Conservation (phyloP, 2,113 vertebrate species). For the Oryzias javanicus region DNA sequence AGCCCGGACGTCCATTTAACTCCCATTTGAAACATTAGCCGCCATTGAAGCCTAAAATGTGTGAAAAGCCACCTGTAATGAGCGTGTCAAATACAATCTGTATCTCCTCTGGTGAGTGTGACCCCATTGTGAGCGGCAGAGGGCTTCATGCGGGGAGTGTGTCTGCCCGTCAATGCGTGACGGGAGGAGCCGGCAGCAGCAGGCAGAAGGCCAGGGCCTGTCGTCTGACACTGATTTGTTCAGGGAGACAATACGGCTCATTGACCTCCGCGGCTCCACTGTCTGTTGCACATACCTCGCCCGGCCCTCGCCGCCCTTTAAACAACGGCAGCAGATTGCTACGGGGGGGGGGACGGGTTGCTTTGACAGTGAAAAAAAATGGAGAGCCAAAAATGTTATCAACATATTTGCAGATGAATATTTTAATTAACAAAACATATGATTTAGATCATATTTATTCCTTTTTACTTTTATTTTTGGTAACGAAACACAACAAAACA, state of each 20-base stretch:
- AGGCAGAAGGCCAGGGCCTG: constrained; percentile 76
- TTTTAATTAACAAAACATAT: no score
- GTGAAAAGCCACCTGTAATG: constrained; percentile 68
- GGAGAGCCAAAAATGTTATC: constrained; percentile 21
- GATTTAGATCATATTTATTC: no score
- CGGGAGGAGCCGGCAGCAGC: constrained; percentile 33
- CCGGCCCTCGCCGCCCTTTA: constrained; percentile 58
- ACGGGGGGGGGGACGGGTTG: constrained; percentile 53
- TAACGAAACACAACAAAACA: no score
- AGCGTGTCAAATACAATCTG: constrained; percentile 67
- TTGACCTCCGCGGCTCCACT: constrained; percentile 74
- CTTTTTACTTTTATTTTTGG: no score
- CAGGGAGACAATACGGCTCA: constrained; percentile 77
- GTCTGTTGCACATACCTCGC: constrained; percentile 76
- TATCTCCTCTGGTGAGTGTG: constrained; percentile 40
- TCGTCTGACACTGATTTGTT: constrained; percentile 82
- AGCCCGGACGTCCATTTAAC: constrained; percentile 36
- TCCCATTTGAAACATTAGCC: constrained; percentile 51
- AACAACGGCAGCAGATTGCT: constrained; percentile 74
- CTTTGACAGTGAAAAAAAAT: constrained; percentile 76
- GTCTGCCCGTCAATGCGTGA: constrained; percentile 41
- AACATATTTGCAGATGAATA: constrained; percentile 11
- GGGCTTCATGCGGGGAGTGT: constrained; percentile 55
- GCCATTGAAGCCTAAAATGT: constrained; percentile 38
- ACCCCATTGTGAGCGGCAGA: constrained; percentile 58